Evolutionary conservation across 35 echinoderm and acorn worm genomes (phyloP), one percentile per base, ranked within the genome.

Genomic region (Diadema setosum): DNA sequence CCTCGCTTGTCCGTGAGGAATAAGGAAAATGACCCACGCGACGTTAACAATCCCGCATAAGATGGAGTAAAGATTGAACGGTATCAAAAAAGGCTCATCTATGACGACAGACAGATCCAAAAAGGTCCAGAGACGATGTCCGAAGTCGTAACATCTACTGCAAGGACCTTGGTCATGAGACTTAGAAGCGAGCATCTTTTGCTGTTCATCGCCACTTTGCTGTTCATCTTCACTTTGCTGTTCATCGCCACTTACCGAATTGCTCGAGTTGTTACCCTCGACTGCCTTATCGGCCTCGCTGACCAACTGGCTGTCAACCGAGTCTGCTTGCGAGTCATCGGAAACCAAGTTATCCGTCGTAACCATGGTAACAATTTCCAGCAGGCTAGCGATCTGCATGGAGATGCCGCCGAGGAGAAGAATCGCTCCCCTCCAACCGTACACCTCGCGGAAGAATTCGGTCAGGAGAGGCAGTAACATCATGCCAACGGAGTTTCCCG

Each of bases 381-480:
- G 17, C 18, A 26, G 44, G 9, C 81, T 43, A 24, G n/a, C 40
- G 9, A 89, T 43, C 32, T 81, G 48, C 12, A 59, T 15, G 21
- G 46, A 27, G 2, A 67, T 17, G 29, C 69, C 91, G n/a, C 85
- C 75, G 21, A 93, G 17, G 18, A 93, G 58, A 31, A 82, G 35
- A 58, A 93, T 93, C 4, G 91, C 44, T 25, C 91, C 91, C 15
- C 76, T 45, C 91, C 91, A 93, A n/a, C 91, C 85, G 48, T 93
- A 93, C 32, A 37, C 32, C 32, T 57, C 85, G 2, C 82, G 12
- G 3, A 93, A 42, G 16, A 82, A 83, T 40, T 93, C 74, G 25
- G 80, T 49, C 14, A 93, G 37, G 20, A 86, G 60, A 9, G 85
- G 74, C 20, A 87, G 36, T 21, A 58, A 2, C 41, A 93, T 87